Evolutionary conservation across 2,113 vertebrate species (phyloP).

Genomic region (Cololabis saira): DNA sequence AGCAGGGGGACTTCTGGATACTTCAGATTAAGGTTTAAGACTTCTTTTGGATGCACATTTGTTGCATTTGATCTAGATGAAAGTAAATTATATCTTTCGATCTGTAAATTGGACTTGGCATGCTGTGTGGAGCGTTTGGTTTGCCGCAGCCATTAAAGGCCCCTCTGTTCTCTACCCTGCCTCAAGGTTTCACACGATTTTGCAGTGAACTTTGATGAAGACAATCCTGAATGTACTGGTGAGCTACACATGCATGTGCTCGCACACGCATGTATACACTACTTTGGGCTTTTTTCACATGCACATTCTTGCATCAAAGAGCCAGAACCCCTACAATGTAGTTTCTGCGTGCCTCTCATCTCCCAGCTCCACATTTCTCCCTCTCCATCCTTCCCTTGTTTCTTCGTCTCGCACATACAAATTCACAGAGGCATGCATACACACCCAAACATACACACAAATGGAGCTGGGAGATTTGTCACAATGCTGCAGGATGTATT

Average conservation of each 20-base stretch:
- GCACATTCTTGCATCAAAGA: constrained; percentile 19
- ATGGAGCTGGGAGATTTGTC: constrained; percentile 50
- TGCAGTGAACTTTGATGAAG: constrained; percentile 98
- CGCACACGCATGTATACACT: not conserved
- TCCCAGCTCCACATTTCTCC: constrained; percentile 41
- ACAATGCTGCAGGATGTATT: constrained; percentile 62
- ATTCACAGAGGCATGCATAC: constrained; percentile 8
- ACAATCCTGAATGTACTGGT: constrained; percentile 96
- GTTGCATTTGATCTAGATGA: constrained; percentile 60
- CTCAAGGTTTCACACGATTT: constrained; percentile 97
- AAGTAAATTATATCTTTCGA: constrained; percentile 48
- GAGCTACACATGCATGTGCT: constrained; percentile 32
- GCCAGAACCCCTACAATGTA: constrained; percentile 14
- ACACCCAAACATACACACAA: constrained; percentile 4
- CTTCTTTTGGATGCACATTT: constrained; percentile 12
- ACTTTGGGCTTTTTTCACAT: not conserved
- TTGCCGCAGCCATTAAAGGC: constrained; percentile 10
- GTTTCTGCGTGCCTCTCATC: constrained; percentile 1
- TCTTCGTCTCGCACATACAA: constrained; percentile 17
- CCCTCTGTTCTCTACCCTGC: constrained; percentile 32
- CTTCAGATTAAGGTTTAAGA: constrained; percentile 31
- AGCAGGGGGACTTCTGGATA: not conserved
- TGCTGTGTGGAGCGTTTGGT: constrained; percentile 28
- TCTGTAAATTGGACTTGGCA: constrained; percentile 42
- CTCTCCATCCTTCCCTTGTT: constrained; percentile 16